Evolutionary conservation across 2,113 vertebrate genomes (phyloP).

Genomic region (Dryoscopus gambensis): DNA sequence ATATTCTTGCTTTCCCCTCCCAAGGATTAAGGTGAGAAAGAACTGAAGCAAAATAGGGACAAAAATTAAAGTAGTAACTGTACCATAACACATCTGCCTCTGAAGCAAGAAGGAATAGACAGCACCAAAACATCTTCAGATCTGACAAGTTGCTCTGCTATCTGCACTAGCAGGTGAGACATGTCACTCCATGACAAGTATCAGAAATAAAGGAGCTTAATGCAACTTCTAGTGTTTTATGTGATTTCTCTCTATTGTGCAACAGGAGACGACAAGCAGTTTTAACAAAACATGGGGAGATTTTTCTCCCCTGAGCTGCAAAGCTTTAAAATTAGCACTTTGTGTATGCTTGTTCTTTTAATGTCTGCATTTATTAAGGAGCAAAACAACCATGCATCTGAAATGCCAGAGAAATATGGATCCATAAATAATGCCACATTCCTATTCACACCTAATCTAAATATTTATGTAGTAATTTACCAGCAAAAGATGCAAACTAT

Average conservation of each 20-base stretch:
- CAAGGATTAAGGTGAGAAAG: neutral
- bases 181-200: constrained; percentile 4
- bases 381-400: constrained; percentile 46
- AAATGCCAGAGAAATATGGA: constrained; percentile 60
- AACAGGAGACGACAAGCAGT: neutral
- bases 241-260: neutral
- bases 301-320: constrained; percentile 20
- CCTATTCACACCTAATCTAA: constrained; percentile 56
- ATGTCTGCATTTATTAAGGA: constrained; percentile 52
- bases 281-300: neutral
- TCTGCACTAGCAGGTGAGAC: constrained; percentile 25
- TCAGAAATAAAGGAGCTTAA: constrained; percentile 28
- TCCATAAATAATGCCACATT: constrained; percentile 60
- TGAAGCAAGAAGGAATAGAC: constrained; percentile 10
- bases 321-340: constrained; percentile 54
- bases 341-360: constrained; percentile 14
- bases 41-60: neutral
- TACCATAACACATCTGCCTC: constrained; percentile 3
- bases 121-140: constrained; percentile 29
- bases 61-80: constrained; percentile 46
- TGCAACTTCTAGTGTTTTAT: neutral
- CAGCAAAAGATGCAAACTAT: constrained; percentile 58
- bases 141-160: constrained; percentile 41
- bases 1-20: neutral
- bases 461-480: constrained; percentile 67